phyloP scores from a whole-genome alignment of 2,888 invertebrate species.

The Himalopsyche kuldschensis region DNA sequence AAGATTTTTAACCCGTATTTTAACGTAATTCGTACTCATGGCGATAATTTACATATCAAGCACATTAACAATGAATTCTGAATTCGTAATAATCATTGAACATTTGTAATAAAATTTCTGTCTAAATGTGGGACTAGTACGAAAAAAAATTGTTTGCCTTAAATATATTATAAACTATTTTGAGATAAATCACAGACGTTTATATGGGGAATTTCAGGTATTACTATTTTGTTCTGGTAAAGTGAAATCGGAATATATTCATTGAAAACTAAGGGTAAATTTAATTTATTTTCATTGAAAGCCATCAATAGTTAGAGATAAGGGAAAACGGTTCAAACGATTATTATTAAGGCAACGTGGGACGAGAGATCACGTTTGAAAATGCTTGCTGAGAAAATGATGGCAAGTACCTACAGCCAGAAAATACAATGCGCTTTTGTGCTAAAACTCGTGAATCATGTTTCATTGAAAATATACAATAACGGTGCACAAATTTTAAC shows the following conservation, averaged over 20 bases:
- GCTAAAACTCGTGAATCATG: background rate
- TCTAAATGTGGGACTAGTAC: no score
- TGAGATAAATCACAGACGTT: no score
- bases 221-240: background rate
- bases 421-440: slow-evolving; percentile 1
- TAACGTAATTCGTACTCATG: no score
- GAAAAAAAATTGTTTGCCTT: no score
- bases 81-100: no score
- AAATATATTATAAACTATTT: no score
- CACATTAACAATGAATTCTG: no score
- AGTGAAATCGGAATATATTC: background rate
- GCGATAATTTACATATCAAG: no score
- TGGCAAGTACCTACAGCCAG: background rate
- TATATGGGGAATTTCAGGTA: background rate
- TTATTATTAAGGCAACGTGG: background rate
- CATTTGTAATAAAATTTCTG: no score
- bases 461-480: background rate
- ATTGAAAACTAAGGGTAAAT: background rate
- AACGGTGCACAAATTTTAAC: background rate
- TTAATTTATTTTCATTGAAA: background rate
- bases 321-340: background rate
- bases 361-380: background rate
- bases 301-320: background rate
- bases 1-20: no score
- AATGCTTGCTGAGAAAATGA: background rate